A percentile compares a stretch with the other conserved stretches of the same genome.
These are phyloP conservation scores for Pedionomus torquatus DNA, from an alignment of 2,113 vertebrate species.

Conservation along the genomic window DNA sequence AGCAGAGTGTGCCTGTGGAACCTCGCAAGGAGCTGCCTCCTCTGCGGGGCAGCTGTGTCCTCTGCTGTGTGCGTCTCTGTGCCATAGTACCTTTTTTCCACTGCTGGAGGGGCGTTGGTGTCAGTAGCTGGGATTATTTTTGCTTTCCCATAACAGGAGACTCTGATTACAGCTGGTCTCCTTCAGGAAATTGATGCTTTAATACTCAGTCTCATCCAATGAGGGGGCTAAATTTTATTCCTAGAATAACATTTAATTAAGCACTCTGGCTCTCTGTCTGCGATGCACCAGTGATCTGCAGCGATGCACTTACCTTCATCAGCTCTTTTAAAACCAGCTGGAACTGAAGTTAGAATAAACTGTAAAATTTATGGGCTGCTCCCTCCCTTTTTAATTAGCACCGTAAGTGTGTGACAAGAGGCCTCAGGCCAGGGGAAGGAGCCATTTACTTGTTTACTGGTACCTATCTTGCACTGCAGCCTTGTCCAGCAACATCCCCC, in stretches of 20 bases:
- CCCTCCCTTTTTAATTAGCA: conserved; percentile 42
- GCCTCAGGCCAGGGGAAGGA: conserved; percentile 27
- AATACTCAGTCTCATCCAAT: conserved; percentile 70
- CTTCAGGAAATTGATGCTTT: conserved; percentile 76
- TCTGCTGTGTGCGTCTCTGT: rapidly evolving
- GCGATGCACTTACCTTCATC: conserved; percentile 70
- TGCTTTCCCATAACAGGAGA: not conserved
- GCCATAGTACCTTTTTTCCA: not conserved
- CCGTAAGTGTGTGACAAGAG: not conserved
- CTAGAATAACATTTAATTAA: conserved; percentile 89
- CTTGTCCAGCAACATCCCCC: conserved; percentile 23
- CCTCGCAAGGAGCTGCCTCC: rapidly evolving
- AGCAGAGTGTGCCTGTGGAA: rapidly evolving
- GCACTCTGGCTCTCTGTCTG: conserved; percentile 61
- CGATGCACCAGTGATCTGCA: conserved; percentile 77
- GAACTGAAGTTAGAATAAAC: conserved; percentile 56
- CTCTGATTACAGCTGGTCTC: conserved; percentile 76
- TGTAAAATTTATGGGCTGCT: conserved; percentile 71
- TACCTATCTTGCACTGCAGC: not conserved
- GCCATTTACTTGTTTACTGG: not conserved
- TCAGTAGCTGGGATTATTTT: not conserved
- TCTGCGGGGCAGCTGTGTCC: not conserved
- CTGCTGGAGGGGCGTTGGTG: not conserved
- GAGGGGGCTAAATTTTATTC: conserved; percentile 76
- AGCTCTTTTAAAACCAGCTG: conserved; percentile 67